phyloP scores from a whole-genome alignment of 2,888 invertebrate genomes.

The Kryphioiulus occultus region DNA sequence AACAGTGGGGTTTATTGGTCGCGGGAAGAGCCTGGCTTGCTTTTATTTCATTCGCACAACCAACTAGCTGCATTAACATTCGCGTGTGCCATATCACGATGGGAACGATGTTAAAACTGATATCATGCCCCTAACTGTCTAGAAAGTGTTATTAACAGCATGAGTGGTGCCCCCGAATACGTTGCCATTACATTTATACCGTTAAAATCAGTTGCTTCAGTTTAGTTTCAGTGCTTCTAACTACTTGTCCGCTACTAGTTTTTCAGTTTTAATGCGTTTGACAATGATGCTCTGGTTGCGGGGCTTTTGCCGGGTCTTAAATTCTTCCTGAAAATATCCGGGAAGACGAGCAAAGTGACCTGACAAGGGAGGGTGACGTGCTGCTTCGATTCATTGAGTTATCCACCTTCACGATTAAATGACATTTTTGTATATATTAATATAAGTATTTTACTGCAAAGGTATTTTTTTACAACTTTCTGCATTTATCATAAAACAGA shows the following conservation, averaged over 20 bases:
- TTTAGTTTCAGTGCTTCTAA: not conserved
- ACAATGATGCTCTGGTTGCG: not conserved
- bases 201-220: too few species aligned
- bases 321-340: not conserved
- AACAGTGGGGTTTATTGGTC: not conserved
- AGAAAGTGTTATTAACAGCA: too few species aligned
- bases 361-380: not conserved
- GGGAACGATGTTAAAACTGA: not conserved
- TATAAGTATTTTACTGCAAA: conserved; percentile 24
- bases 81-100: not conserved
- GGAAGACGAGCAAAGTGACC: not conserved
- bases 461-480: conserved; percentile 40
- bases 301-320: not conserved
- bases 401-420: not conserved
- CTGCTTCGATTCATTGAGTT: not conserved
- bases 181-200: too few species aligned
- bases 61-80: not conserved
- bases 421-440: conserved; percentile 25
- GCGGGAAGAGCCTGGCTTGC: not conserved
- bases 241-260: not conserved
- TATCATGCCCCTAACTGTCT: not conserved
- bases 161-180: too few species aligned
- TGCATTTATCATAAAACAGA: conserved; percentile 23
- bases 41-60: not conserved
- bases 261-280: not conserved